These are phyloP conservation scores for Vandiemenella viatica DNA, from an alignment of 2,888 invertebrate species.

Conservation along the genomic window DNA sequence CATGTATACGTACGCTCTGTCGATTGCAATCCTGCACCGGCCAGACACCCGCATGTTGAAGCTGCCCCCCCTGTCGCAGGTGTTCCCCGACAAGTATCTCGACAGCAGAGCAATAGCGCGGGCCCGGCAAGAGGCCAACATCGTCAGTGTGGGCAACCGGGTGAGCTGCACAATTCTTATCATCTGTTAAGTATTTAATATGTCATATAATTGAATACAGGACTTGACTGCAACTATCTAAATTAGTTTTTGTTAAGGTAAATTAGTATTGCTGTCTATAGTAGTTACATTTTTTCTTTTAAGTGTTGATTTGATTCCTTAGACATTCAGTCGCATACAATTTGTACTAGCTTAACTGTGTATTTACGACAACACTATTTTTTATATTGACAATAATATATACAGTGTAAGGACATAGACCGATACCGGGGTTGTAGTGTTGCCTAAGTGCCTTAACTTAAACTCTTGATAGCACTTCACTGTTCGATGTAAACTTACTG, in stretches of 20 bases:
- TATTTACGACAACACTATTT: too few species aligned
- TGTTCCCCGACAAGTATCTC: conserved; percentile 70
- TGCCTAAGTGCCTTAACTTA: too few species aligned
- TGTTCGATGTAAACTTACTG: too few species aligned
- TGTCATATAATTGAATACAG: too few species aligned
- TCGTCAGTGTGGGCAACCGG: conserved; percentile 42
- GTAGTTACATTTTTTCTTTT: background rate
- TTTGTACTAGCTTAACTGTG: background rate
- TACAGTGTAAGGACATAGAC: too few species aligned
- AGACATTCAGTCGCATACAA: background rate
- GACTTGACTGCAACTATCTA: too few species aligned
- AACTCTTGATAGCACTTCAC: too few species aligned
- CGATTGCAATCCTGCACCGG: conserved; percentile 61
- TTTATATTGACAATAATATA: too few species aligned
- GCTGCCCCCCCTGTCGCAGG: conserved; percentile 57
- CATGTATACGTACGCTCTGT: conserved; percentile 62
- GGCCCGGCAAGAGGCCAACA: conserved; percentile 51
- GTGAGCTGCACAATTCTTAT: conserved; percentile 28
- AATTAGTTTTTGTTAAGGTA: too few species aligned
- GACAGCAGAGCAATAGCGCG: conserved; percentile 54
- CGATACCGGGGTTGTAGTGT: too few species aligned
- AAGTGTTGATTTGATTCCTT: background rate
- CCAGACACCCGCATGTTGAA: conserved; percentile 51
- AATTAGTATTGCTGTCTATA: too few species aligned
- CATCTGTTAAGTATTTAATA: background rate